Evolutionary conservation across 2,113 vertebrate species (phyloP), one percentile per base, ranked within the genome.

Genomic region (Semnornis frantzii): DNA sequence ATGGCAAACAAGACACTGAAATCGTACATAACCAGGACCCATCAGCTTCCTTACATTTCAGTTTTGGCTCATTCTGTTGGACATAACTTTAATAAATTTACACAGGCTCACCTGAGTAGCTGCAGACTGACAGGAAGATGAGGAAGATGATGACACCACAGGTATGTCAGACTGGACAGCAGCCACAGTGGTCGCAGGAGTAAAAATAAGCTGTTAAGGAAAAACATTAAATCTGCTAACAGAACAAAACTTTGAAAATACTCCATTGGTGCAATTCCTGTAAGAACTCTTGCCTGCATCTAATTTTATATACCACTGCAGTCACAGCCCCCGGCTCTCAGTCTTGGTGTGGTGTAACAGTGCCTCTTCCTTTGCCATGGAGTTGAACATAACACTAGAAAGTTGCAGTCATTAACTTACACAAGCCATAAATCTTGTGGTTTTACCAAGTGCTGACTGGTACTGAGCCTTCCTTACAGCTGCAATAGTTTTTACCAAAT

Each of bases 131-230:
- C 98, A 98, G 94, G 98, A 98, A 95, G 98, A 97, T 92, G 98
- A 97, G 63, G 97, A 97, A 34, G 97, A 97, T 62, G 98, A 98
- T 76, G 98, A 98, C 94, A 98, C 98, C 97, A 98, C 97, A 92
- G 99, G 99, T 96, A 99, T 98, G 97, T 99, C 98, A 97, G 99
- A 98, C 94, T 98, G 99, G 95, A 99, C 98, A 96, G 98, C 98
- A 96, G 98, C 98, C 97, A 99, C 98, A 94, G 98, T 98, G 96
- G 98, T 98, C 31, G 99, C 98, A 93, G 99, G 99, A 94, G 99
- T 98, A 75, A 99, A 98, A 98, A 99, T 99, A 87, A 99, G 98
- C 99, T 99, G 97, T 95, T 93, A 96, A 97, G 85, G 86, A 96
- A 96, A 63, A 79, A 92, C 87, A 59, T 63, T 60, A 6, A 5